Conservation (phyloP, 2,797 vertebrate species). For the Oreortyx pictus region DNA sequence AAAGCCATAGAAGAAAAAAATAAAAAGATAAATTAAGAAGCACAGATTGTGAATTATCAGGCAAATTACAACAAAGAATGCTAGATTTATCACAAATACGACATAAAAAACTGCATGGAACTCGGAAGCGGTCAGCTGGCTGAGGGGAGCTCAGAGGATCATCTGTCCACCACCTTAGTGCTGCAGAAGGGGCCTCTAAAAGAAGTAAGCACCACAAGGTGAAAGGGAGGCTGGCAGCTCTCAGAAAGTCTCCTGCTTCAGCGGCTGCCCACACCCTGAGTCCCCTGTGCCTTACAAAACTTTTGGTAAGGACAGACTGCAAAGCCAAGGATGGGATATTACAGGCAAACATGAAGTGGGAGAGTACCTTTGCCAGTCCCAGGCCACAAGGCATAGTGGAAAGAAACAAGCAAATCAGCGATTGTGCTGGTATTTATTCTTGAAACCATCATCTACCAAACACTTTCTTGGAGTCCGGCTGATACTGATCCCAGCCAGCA, state of each 20-base stretch:
- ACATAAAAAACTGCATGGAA: accelerated
- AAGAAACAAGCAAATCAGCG: background rate
- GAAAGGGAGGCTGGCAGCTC: background rate
- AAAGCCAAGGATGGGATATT: background rate
- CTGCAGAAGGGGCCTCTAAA: accelerated
- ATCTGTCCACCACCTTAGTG: background rate
- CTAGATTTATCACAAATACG: background rate
- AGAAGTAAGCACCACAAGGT: background rate
- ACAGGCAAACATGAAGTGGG: background rate
- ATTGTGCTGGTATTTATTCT: background rate
- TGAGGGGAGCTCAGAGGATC: accelerated
- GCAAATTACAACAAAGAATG: background rate
- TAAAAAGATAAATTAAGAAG: background rate
- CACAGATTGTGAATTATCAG: background rate
- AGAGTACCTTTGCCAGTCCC: background rate
- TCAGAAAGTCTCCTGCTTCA: accelerated
- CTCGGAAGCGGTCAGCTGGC: background rate
- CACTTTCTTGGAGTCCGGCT: background rate
- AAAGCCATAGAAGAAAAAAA: accelerated
- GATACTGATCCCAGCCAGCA: background rate
- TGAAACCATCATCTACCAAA: background rate
- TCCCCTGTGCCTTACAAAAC: background rate
- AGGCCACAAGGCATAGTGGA: background rate
- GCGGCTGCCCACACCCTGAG: background rate
- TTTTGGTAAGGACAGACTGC: background rate